phyloP scores from a whole-genome alignment of 2,888 invertebrate genomes.

The Hipparchia sbordonii region DNA sequence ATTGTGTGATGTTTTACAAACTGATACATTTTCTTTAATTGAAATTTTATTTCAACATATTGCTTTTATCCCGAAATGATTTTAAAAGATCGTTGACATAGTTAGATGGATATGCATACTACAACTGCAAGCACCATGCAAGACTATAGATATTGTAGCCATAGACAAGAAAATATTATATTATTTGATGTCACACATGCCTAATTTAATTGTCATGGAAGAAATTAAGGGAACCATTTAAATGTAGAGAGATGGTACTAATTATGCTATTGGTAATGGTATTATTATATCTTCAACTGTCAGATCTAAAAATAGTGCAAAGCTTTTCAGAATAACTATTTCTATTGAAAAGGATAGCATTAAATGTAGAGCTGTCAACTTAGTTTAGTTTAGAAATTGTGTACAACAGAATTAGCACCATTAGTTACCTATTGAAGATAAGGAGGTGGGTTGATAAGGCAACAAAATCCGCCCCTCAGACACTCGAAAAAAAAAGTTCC shows the following conservation, averaged over 20 bases:
- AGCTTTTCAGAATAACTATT: too few species aligned
- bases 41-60: slow-evolving; percentile 19
- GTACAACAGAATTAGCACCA: too few species aligned
- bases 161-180: slow-evolving; percentile 5
- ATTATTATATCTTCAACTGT: too few species aligned
- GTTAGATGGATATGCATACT: not conserved
- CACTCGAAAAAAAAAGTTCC: too few species aligned
- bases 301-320: too few species aligned
- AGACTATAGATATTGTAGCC: not conserved
- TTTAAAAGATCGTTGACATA: not conserved
- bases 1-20: slow-evolving; percentile 29
- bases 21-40: slow-evolving; percentile 1
- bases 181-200: not conserved
- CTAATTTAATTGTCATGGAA: slow-evolving; percentile 12
- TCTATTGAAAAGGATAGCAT: too few species aligned
- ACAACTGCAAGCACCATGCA: not conserved
- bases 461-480: too few species aligned
- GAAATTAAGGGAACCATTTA: not conserved
- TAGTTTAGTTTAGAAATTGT: too few species aligned
- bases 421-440: not conserved
- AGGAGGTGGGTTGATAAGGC: too few species aligned
- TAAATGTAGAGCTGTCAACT: too few species aligned
- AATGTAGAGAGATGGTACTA: not conserved
- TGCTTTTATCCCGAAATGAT: not conserved
- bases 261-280: too few species aligned